Evolutionary conservation across 2,113 vertebrate species (phyloP).

Genomic region (Antechinus stuartii): DNA sequence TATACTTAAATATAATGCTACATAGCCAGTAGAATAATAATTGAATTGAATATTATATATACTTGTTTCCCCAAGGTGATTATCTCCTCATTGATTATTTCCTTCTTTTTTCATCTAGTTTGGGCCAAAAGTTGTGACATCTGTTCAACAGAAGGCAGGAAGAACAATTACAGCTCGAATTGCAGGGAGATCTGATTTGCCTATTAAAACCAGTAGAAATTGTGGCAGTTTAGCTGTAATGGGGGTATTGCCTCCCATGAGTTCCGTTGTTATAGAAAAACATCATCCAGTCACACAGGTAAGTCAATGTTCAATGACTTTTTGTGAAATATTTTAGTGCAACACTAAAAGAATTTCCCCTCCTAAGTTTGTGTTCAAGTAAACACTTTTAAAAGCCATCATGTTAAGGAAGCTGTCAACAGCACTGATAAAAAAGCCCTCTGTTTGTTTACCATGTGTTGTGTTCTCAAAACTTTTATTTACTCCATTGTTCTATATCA

Average conservation of each 20-base stretch:
- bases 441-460: background rate
- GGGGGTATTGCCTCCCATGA: constrained; percentile 93
- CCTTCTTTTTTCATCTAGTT: constrained; percentile 81
- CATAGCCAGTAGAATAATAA: background rate
- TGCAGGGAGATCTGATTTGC: constrained; percentile 87
- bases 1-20: background rate
- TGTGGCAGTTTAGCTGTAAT: constrained; percentile 87
- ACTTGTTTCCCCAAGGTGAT: background rate
- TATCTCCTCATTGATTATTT: constrained; percentile 5
- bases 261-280: constrained; percentile 93
- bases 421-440: background rate
- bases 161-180: constrained; percentile 94
- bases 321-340: background rate
- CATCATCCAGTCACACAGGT: constrained; percentile 96
- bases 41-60: background rate
- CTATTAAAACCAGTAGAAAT: constrained; percentile 82
- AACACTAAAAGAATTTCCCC: background rate
- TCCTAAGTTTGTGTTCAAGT: background rate
- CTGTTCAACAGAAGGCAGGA: constrained; percentile 92
- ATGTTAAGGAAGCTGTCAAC: background rate
- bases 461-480: background rate
- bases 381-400: background rate
- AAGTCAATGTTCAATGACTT: constrained; percentile 62
- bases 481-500: background rate
- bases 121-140: constrained; percentile 86